A percentile compares a stretch with the other conserved stretches of the same genome.
Evolutionary conservation across 1,140 invertebrate genomes (phyloP).

Genomic region (Pseudomyrmex gracilis): DNA sequence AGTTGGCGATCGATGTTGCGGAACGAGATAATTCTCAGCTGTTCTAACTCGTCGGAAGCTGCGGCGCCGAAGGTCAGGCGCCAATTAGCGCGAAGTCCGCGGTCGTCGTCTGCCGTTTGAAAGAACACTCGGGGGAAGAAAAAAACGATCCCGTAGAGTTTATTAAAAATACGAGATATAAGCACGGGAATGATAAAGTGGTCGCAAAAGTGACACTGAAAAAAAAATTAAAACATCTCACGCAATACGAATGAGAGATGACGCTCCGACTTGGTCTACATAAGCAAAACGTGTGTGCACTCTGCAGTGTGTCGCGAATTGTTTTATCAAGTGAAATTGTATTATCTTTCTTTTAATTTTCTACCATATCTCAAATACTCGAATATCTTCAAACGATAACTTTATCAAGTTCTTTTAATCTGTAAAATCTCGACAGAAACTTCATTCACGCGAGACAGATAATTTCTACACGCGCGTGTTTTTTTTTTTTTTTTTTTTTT

Average conservation of each 20-base stretch:
- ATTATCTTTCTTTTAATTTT: no score
- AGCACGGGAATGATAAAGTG: conserved; percentile 61
- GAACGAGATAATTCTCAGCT: conserved; percentile 59
- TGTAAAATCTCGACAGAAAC: conserved; percentile 3
- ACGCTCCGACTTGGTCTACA: conserved; percentile 8
- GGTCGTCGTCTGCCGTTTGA: conserved; percentile 34
- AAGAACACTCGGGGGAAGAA: conserved; percentile 7
- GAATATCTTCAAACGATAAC: no score
- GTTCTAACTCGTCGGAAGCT: conserved; percentile 34
- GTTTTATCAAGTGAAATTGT: background rate
- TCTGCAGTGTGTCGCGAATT: background rate
- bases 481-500: no score
- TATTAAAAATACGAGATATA: conserved; percentile 65
- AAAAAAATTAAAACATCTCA: conserved; percentile 12
- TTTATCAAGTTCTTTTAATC: background rate
- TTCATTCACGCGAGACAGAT: background rate
- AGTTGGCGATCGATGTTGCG: conserved; percentile 41
- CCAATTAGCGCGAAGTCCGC: conserved; percentile 55
- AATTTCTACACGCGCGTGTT: no score
- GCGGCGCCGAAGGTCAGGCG: conserved; percentile 59
- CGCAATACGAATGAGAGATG: background rate
- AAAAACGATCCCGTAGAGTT: conserved; percentile 44
- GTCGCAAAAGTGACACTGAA: conserved; percentile 32
- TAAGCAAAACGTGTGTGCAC: background rate
- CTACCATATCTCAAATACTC: no score